phyloP scores from a whole-genome alignment of 2,113 vertebrate genomes.

The Morphnarchus princeps region DNA sequence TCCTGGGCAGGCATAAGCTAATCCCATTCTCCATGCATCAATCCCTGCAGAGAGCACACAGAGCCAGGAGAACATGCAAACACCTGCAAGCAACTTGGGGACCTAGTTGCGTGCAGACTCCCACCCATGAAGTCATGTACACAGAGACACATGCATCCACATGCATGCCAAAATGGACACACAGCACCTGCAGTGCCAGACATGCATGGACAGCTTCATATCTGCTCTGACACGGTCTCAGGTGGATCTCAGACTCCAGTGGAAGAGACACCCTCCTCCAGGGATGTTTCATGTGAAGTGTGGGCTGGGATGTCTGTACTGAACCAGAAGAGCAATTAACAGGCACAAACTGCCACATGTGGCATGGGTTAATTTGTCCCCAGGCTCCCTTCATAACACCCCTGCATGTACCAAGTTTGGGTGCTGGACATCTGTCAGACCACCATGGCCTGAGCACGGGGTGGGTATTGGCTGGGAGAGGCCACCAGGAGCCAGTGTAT shows the following conservation, averaged over 20 bases:
- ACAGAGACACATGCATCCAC: neutral
- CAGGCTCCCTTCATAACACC: neutral
- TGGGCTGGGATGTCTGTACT: neutral
- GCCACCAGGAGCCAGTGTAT: rapidly evolving
- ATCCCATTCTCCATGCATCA: neutral
- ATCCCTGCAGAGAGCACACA: neutral
- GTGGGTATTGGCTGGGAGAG: neutral
- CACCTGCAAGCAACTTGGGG: neutral
- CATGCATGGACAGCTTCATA: neutral
- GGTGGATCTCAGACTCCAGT: neutral
- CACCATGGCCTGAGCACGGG: rapidly evolving
- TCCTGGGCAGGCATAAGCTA: neutral
- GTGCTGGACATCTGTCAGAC: neutral
- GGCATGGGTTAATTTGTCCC: neutral
- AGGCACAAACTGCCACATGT: neutral
- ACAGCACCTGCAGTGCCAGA: neutral
- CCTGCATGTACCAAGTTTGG: neutral
- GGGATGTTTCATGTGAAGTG: neutral
- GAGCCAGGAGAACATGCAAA: neutral
- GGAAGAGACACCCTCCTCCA: neutral
- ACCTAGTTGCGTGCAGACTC: neutral
- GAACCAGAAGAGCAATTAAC: neutral
- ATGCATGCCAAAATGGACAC: neutral
- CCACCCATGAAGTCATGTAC: neutral
- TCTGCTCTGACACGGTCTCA: neutral